These are phyloP conservation scores for Poecilia gillii DNA, from an alignment of 2,797 vertebrate genomes.

Conservation along the genomic window DNA sequence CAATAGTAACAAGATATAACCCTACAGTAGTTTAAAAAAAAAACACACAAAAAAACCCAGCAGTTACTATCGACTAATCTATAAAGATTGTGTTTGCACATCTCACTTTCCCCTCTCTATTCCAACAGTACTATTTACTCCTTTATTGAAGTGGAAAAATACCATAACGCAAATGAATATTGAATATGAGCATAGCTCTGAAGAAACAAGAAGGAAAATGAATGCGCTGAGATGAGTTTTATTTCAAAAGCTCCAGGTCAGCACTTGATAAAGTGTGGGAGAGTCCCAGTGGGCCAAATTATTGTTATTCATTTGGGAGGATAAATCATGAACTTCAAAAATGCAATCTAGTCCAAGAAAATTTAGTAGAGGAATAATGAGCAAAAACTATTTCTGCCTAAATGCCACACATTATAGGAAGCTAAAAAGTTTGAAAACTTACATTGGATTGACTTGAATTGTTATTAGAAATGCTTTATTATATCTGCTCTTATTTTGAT, in stretches of 20 bases:
- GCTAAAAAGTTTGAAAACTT: not conserved
- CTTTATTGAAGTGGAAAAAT: constrained; percentile 57
- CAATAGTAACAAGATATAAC: not conserved
- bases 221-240: constrained; percentile 71
- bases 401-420: constrained; percentile 64
- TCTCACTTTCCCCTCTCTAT: constrained; percentile 31
- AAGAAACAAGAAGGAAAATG: constrained; percentile 54
- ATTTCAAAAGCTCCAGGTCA: constrained; percentile 76
- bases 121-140: constrained; percentile 59
- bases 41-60: constrained; percentile 1
- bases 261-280: constrained; percentile 77
- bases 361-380: constrained; percentile 54
- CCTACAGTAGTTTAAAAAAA: not conserved
- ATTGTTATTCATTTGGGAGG: constrained; percentile 79
- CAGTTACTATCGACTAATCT: constrained; percentile 22
- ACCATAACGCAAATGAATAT: constrained; percentile 72
- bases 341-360: constrained; percentile 74
- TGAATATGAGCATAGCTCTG: constrained; percentile 73
- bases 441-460: too few relatives aligned
- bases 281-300: constrained; percentile 63
- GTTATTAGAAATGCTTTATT: too few relatives aligned
- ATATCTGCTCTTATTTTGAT: too few relatives aligned
- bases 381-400: constrained; percentile 54
- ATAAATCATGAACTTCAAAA: constrained; percentile 77
- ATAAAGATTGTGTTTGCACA: constrained; percentile 28